Evolutionary conservation across 2,113 vertebrate species (phyloP), one percentile per base, ranked within the genome.

Genomic region (Misgurnus mizolepis): DNA sequence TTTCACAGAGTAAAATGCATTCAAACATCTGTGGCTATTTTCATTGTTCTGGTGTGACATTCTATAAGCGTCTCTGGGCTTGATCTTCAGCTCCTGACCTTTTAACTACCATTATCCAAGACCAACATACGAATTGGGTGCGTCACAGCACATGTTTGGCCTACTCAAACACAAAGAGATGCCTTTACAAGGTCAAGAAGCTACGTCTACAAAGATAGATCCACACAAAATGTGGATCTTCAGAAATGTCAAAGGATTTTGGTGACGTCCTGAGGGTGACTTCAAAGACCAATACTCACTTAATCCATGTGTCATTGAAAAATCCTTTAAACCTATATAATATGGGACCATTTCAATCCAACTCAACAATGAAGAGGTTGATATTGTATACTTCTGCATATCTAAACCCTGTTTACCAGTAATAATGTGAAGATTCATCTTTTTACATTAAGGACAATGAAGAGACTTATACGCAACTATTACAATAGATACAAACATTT

Each of bases 21-120:
- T 39, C 72, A 80, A 80, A 83, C 6, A 53, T 66, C 69, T 68
- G 67, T 55, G 72, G 77, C 79, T 79, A 60, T 71, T 73, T 62
- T 40, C 66, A 69, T 22, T 58, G 83, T 86, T 83, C 88, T 87
- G 81, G 90, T 83, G 84, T 72, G 47, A 86, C 81, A 80, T 82
- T 80, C 78, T 85, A 72, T 83, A 64, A 73, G 69, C 40, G 40
- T 60, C 40, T 58, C 40, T 58, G 74, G 71, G 65, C 61, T 58
- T 49, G 58, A 56, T 66, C 39, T 67, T 17, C 49, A 15, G n/a
- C 62, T 64, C 61, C 79, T 58, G 70, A 79, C 70, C 55, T 78
- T 60, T 79, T 41, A 17, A 45, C 40, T 79, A 67, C 56, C 69
- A 67, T 47, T 53, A 50, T 55, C 45, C 60, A 34, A 76, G 10